A percentile compares a stretch with the other conserved stretches of the same genome.
Conservation (phyloP, 2,888 invertebrate genomes). For the Blastobasis lacticolella region DNA sequence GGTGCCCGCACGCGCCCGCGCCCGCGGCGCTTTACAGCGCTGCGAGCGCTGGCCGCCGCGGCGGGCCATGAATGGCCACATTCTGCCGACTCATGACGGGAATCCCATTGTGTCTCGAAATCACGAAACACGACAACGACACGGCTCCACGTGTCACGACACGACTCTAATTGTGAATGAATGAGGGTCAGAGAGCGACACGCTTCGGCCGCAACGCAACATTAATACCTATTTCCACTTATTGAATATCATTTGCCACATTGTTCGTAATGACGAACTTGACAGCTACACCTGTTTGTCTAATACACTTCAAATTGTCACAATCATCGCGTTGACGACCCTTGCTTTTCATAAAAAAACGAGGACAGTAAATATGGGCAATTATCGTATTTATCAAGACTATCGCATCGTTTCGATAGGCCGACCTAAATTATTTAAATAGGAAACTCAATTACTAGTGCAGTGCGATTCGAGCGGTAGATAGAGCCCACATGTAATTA, state of each 20-base stretch:
- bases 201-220: constrained; percentile 27
- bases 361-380: constrained; percentile 15
- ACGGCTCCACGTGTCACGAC: constrained; percentile 45
- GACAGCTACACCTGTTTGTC: constrained; percentile 19
- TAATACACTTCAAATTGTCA: constrained; percentile 5
- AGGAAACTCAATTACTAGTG: constrained; percentile 50
- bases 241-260: constrained; percentile 34
- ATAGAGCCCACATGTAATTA: constrained; percentile 58
- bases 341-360: background rate
- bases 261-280: constrained; percentile 4
- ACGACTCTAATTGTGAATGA: constrained; percentile 68
- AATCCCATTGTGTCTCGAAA: constrained; percentile 66
- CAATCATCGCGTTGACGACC: background rate
- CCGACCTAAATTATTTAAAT: constrained; percentile 49
- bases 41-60: too few relatives aligned
- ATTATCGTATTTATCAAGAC: constrained; percentile 18
- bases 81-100: constrained; percentile 63
- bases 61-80: constrained; percentile 54
- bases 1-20: background rate
- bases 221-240: constrained; percentile 53
- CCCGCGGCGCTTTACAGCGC: background rate
- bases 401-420: constrained; percentile 19
- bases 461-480: constrained; percentile 39
- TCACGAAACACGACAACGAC: constrained; percentile 51
- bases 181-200: constrained; percentile 65